Evolutionary conservation across 2,888 invertebrate genomes (phyloP).

Genomic region (Aleiodes alternator): DNA sequence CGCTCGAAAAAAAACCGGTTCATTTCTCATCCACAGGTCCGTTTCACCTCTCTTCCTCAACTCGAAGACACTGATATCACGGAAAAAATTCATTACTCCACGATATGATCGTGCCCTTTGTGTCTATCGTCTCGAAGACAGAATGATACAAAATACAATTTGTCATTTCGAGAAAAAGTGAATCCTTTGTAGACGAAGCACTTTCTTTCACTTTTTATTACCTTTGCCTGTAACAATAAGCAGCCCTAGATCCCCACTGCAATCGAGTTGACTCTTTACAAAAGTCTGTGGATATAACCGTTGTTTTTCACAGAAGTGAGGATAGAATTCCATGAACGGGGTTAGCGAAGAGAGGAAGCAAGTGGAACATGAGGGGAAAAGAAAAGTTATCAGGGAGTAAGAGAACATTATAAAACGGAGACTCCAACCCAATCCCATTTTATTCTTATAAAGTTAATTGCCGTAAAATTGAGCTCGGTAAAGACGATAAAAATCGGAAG

Average conservation of each 20-base stretch:
- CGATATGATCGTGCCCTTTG: not conserved
- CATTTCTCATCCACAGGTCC: too few relatives aligned
- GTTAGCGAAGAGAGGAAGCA: not conserved
- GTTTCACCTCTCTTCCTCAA: too few relatives aligned
- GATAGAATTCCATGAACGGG: conserved; percentile 5
- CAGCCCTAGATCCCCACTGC: conserved; percentile 28
- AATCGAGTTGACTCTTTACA: conserved; percentile 45
- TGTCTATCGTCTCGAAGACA: conserved; percentile 7
- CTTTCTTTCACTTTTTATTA: conserved; percentile 44
- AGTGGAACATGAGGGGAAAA: not conserved
- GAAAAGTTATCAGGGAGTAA: conserved; percentile 32
- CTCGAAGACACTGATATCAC: not conserved
- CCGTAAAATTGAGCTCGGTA: conserved; percentile 39
- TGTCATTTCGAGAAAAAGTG: conserved; percentile 27
- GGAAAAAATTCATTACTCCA: conserved; percentile 7
- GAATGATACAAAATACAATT: conserved; percentile 40
- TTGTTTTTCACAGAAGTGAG: conserved; percentile 38
- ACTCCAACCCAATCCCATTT: not conserved
- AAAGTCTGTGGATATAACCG: conserved; percentile 39
- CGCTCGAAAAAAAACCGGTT: too few relatives aligned
- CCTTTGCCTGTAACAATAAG: conserved; percentile 44
- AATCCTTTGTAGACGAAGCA: conserved; percentile 40
- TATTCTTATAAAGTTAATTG: conserved; percentile 44
- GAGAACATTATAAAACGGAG: conserved; percentile 11
- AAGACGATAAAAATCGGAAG: conserved; percentile 23